Conservation (phyloP, 2,797 vertebrate species). For the Morelia viridis region DNA sequence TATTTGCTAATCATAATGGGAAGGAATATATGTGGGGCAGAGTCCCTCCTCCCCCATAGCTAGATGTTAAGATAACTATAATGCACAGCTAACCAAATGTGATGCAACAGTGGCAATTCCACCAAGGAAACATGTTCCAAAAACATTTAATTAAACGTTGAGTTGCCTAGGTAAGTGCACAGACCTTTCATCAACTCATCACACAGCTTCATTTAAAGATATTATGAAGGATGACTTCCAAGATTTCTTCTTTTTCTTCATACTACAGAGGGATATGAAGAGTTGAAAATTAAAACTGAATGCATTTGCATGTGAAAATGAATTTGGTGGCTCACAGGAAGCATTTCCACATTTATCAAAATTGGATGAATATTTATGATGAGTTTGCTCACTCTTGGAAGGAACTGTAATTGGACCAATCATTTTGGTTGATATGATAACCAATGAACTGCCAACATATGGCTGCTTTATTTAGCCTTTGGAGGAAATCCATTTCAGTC, state of each 20-base stretch:
- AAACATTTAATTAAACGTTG: slow-evolving; percentile 20
- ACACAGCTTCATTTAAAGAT: slow-evolving; percentile 47
- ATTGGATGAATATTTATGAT: slow-evolving; percentile 57
- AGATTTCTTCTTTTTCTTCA: slow-evolving; percentile 32
- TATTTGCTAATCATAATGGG: neutral
- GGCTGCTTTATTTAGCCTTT: slow-evolving; percentile 38
- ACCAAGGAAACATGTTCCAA: slow-evolving; percentile 10
- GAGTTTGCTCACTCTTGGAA: slow-evolving; percentile 48
- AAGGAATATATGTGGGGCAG: neutral
- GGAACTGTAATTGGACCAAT: slow-evolving; percentile 48
- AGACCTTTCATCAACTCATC: slow-evolving; percentile 34
- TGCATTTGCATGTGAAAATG: slow-evolving; percentile 51
- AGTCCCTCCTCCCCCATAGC: neutral
- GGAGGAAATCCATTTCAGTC: slow-evolving; percentile 35
- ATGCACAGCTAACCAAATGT: neutral
- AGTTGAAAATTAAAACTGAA: slow-evolving; percentile 61
- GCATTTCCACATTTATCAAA: slow-evolving; percentile 53
- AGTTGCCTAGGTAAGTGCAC: slow-evolving; percentile 9
- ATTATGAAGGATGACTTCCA: slow-evolving; percentile 43
- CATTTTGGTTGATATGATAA: slow-evolving; percentile 40
- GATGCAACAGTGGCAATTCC: neutral
- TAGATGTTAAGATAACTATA: neutral
- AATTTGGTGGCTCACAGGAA: slow-evolving; percentile 42
- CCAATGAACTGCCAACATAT: slow-evolving; percentile 37
- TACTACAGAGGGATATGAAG: slow-evolving; percentile 35